Conservation (phyloP, 2,888 invertebrate species). For the Plutella xylostella region DNA sequence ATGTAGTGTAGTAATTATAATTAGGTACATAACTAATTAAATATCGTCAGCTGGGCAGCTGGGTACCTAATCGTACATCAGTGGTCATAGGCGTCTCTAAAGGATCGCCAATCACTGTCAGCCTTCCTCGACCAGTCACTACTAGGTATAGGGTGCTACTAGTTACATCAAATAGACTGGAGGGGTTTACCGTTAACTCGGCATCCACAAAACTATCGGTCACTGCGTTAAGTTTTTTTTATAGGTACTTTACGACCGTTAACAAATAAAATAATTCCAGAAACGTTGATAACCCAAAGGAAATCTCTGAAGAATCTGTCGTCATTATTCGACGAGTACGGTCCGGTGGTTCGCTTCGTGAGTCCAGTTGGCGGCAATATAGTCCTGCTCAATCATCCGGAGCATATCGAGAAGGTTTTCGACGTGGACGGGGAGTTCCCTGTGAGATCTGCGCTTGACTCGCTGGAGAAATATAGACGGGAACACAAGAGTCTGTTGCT, state of each 20-base stretch:
- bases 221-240: no score
- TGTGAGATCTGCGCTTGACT: slow-evolving; percentile 72
- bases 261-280: slow-evolving; percentile 31
- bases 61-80: not conserved
- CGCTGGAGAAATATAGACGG: slow-evolving; percentile 72
- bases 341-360: slow-evolving; percentile 74
- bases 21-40: slow-evolving; percentile 2
- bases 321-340: slow-evolving; percentile 63
- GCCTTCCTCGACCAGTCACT: no score
- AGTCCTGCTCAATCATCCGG: slow-evolving; percentile 73
- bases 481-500: slow-evolving; percentile 64
- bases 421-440: slow-evolving; percentile 71
- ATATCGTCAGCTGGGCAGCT: not conserved
- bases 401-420: slow-evolving; percentile 73
- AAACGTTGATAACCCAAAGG: slow-evolving; percentile 32
- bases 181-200: no score
- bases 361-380: slow-evolving; percentile 75
- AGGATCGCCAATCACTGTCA: not conserved
- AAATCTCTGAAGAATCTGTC: slow-evolving; percentile 41
- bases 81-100: not conserved
- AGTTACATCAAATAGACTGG: no score
- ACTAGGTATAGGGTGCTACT: no score
- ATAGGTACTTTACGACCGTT: no score
- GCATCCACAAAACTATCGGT: no score
- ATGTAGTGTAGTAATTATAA: no score